Evolutionary conservation across 2,888 invertebrate genomes (phyloP).

Genomic region (Eristalis arbustorum): DNA sequence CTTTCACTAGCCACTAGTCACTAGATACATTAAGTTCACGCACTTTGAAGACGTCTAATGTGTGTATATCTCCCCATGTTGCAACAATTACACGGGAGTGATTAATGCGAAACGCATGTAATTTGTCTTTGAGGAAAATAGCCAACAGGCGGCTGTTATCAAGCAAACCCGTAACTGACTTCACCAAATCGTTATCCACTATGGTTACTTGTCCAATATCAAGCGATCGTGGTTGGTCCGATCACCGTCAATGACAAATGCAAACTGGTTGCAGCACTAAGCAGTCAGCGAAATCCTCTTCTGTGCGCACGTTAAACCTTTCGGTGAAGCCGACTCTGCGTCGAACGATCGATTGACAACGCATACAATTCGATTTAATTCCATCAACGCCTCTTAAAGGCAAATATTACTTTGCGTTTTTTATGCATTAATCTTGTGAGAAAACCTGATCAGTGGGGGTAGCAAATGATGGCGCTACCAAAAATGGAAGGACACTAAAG

Average conservation of each 20-base stretch:
- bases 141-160: slow-evolving; percentile 32
- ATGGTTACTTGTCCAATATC: slow-evolving; percentile 8
- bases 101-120: slow-evolving; percentile 67
- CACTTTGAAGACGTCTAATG: slow-evolving; percentile 45
- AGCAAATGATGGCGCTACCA: slow-evolving; percentile 37
- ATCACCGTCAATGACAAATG: slow-evolving; percentile 64
- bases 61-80: neutral
- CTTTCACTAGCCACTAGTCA: slow-evolving; percentile 59
- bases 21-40: slow-evolving; percentile 43
- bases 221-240: slow-evolving; percentile 29
- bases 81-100: slow-evolving; percentile 60
- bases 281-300: slow-evolving; percentile 26
- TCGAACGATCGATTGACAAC: slow-evolving; percentile 41
- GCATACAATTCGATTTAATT: slow-evolving; percentile 52
- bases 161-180: slow-evolving; percentile 34
- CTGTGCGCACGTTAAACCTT: neutral
- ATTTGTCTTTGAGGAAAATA: slow-evolving; percentile 53
- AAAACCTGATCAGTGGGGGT: neutral
- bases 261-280: slow-evolving; percentile 52
- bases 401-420: slow-evolving; percentile 7
- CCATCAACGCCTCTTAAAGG: slow-evolving; percentile 41
- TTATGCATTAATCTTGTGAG: neutral
- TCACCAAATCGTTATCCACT: slow-evolving; percentile 26
- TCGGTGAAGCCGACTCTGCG: neutral
- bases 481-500: slow-evolving; percentile 43